Conservation (phyloP, 2,888 invertebrate genomes). For the Hipparchia sbordonii region DNA sequence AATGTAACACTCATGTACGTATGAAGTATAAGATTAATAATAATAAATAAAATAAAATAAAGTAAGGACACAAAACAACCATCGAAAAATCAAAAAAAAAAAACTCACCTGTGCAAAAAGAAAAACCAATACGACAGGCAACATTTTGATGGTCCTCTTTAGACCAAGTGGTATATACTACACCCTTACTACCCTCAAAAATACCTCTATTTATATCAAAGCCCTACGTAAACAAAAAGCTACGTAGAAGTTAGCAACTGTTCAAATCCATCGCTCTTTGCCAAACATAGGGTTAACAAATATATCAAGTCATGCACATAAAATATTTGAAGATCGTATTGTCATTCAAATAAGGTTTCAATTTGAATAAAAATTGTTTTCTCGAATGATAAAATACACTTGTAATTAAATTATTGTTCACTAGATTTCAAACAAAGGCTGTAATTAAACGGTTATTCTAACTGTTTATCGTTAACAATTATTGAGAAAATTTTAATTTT, state of each 20-base stretch:
- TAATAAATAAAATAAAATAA: too few species aligned
- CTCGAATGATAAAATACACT: slow-evolving; percentile 9
- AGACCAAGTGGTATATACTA: slow-evolving; percentile 76
- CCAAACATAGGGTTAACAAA: slow-evolving; percentile 39
- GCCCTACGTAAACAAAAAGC: slow-evolving; percentile 44
- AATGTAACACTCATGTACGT: too few species aligned
- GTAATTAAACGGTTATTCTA: slow-evolving; percentile 61
- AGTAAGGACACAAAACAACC: too few species aligned
- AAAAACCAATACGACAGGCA: slow-evolving; percentile 65
- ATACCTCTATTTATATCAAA: slow-evolving; percentile 65
- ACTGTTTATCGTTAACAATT: slow-evolving; percentile 44
- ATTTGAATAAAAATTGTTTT: slow-evolving; percentile 26
- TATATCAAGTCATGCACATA: background rate
- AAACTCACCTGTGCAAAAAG: slow-evolving; percentile 67
- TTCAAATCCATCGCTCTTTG: slow-evolving; percentile 49
- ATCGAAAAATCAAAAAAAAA: slow-evolving; percentile 30
- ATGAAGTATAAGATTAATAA: too few species aligned
- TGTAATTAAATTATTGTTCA: slow-evolving; percentile 32
- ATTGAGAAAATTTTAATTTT: background rate
- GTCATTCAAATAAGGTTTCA: slow-evolving; percentile 12
- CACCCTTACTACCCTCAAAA: slow-evolving; percentile 54
- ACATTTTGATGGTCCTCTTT: slow-evolving; percentile 66
- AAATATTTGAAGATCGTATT: slow-evolving; percentile 22
- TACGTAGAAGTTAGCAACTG: slow-evolving; percentile 57
- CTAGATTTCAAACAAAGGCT: slow-evolving; percentile 55